These are phyloP conservation scores for Andrena flavipes DNA, from an alignment of 2,888 invertebrate genomes.

Conservation along the genomic window DNA sequence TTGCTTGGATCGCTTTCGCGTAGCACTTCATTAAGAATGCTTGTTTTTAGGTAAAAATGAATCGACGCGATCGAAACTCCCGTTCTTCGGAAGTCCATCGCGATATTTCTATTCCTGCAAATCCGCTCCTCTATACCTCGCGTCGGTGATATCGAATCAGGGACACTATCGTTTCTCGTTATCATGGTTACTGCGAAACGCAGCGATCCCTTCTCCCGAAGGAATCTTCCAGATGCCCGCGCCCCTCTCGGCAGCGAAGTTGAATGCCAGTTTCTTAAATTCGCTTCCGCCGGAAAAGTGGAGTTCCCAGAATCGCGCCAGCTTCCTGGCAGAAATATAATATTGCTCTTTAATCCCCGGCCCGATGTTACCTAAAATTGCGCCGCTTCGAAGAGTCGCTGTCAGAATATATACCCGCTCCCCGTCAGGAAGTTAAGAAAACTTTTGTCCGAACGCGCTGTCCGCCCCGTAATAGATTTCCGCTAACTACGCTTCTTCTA, in stretches of 20 bases:
- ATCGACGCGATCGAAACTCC: no score
- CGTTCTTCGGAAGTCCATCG: background rate
- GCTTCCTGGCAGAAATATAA: slow-evolving; percentile 18
- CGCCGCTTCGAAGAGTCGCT: slow-evolving; percentile 29
- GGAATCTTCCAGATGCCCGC: background rate
- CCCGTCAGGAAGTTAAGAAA: slow-evolving; percentile 27
- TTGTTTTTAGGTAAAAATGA: no score
- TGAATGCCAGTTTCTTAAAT: slow-evolving; percentile 15
- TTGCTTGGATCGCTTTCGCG: background rate
- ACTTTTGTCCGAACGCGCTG: slow-evolving; percentile 22
- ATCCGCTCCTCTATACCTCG: no score
- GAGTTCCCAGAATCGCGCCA: background rate
- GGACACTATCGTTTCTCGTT: background rate
- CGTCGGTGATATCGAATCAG: background rate
- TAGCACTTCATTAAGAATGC: background rate
- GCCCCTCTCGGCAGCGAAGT: background rate
- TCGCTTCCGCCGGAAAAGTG: slow-evolving; percentile 21
- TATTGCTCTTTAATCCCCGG: slow-evolving; percentile 23
- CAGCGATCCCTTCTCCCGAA: background rate
- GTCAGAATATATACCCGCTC: slow-evolving; percentile 1
- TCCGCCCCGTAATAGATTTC: slow-evolving; percentile 16
- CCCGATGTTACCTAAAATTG: slow-evolving; percentile 10
- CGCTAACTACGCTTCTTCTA: slow-evolving; percentile 21
- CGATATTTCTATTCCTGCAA: background rate
- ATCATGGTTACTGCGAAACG: background rate